Percentiles rank a stretch among this genome's conserved stretches.
Conservation (phyloP, 2,888 invertebrate species). For the Xiphydria camelus region DNA sequence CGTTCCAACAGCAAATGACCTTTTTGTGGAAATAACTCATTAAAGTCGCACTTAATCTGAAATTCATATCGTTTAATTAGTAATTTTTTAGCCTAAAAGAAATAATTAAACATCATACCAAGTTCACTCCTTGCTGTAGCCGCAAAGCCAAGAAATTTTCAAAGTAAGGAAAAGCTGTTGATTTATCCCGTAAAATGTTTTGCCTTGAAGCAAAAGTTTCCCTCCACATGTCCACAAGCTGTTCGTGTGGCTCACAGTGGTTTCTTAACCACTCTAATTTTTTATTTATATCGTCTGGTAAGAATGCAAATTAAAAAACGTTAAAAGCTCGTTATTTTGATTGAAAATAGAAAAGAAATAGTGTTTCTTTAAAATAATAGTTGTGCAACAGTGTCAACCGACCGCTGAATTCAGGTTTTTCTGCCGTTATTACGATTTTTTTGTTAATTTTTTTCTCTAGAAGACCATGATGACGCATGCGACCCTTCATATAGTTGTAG, state of each 20-base stretch:
- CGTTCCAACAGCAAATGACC: neutral
- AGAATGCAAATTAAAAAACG: too few relatives aligned
- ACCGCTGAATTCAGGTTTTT: conserved; percentile 1
- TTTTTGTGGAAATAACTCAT: conserved; percentile 3
- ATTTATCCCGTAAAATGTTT: conserved; percentile 1
- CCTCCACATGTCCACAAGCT: neutral
- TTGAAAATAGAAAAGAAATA: neutral
- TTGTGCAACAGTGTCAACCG: neutral
- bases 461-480: conserved; percentile 2
- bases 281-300: neutral
- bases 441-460: conserved; percentile 2
- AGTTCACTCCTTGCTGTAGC: conserved; percentile 3
- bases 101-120: neutral
- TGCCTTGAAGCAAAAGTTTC: conserved; percentile 4
- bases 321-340: too few relatives aligned
- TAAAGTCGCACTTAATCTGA: conserved; percentile 1
- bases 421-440: neutral
- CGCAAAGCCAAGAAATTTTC: conserved; percentile 1
- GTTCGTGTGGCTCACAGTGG: neutral
- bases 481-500: conserved; percentile 1
- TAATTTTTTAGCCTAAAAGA: neutral
- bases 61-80: neutral
- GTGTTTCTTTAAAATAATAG: neutral
- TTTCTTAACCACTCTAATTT: conserved; percentile 1
- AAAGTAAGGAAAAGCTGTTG: neutral